Conservation (phyloP, 2,113 vertebrate genomes). For the Nycticorax nycticorax region DNA sequence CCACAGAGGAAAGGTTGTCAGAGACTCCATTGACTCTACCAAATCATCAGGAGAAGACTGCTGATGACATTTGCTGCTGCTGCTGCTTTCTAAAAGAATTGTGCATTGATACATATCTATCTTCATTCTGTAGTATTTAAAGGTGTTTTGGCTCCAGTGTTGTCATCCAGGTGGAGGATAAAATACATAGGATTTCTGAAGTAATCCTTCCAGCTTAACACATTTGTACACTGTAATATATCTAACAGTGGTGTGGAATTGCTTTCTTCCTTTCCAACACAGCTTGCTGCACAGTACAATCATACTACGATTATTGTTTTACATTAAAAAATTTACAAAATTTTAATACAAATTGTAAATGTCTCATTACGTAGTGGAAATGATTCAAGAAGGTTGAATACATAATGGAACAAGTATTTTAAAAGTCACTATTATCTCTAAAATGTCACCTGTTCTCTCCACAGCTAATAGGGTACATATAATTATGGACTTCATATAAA, state of each 20-base stretch:
- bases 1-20: background rate
- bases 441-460: constrained; percentile 11
- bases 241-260: background rate
- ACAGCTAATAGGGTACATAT: background rate
- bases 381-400: background rate
- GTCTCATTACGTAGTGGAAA: background rate
- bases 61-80: background rate
- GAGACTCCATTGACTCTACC: background rate
- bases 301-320: background rate
- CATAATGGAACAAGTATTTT: background rate
- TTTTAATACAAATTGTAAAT: constrained; percentile 1
- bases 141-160: background rate
- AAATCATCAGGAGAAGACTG: background rate
- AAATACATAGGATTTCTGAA: background rate
- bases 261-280: background rate
- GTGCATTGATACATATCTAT: background rate
- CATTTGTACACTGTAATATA: background rate
- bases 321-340: background rate
- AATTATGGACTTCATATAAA: background rate
- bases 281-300: background rate
- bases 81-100: background rate
- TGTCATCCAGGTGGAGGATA: background rate
- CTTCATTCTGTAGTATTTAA: background rate
- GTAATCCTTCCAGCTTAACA: background rate
- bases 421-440: constrained; percentile 15